phyloP scores from a whole-genome alignment of 2,797 vertebrate species.

The Coluber constrictor region DNA sequence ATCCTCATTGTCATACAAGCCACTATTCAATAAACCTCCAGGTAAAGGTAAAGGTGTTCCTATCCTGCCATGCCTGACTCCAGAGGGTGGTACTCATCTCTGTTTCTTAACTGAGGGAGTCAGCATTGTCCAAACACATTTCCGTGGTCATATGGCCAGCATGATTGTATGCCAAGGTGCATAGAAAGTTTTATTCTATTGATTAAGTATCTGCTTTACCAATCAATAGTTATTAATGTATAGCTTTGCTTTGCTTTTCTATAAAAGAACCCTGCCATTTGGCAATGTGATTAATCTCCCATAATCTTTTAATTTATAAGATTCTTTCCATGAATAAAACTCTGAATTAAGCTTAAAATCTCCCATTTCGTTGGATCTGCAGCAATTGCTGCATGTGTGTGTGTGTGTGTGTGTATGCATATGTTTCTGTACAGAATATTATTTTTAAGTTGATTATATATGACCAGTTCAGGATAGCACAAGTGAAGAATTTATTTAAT shows the following conservation, averaged over 20 bases:
- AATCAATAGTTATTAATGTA: constrained; percentile 11
- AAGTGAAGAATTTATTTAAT: background rate
- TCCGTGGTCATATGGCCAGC: background rate
- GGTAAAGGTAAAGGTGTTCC: background rate
- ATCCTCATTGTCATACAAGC: background rate
- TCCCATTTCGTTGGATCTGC: background rate
- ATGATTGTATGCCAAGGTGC: background rate
- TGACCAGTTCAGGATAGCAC: background rate
- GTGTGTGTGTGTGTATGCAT: background rate
- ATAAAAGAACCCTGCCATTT: constrained; percentile 1
- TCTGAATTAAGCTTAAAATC: constrained; percentile 1
- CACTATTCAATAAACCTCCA: background rate
- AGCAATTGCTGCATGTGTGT: background rate
- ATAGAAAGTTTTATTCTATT: background rate
- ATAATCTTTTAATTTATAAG: constrained; percentile 13
- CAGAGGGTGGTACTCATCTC: background rate
- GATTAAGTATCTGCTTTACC: background rate
- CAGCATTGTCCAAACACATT: background rate
- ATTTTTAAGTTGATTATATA: background rate
- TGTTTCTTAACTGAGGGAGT: background rate
- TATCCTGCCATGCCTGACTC: no score
- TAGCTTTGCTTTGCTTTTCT: constrained; percentile 9
- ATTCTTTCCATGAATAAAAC: background rate
- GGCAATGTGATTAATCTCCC: background rate
- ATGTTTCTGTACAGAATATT: background rate